Evolutionary conservation across 2,797 vertebrate genomes (phyloP).

Genomic region (Gambelia wislizenii): DNA sequence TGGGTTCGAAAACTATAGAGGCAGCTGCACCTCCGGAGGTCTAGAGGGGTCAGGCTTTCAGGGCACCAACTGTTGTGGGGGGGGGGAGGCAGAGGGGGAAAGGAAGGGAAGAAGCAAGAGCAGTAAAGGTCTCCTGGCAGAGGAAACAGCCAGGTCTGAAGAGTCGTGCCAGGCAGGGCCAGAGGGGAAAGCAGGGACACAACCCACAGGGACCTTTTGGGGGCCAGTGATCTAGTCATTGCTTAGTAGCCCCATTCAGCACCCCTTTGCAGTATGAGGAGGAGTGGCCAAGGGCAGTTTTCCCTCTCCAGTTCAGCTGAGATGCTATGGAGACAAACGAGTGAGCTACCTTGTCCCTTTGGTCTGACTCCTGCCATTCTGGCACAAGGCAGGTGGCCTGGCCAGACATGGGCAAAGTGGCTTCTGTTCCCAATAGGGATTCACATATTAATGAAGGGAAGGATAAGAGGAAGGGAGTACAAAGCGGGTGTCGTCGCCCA

Average conservation of each 20-base stretch:
- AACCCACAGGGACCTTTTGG: neutral
- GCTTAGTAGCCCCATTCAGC: too few relatives aligned
- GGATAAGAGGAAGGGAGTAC: neutral
- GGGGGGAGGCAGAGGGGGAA: too few relatives aligned
- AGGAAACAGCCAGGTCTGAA: neutral
- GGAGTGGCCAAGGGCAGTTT: too few relatives aligned
- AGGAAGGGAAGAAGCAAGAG: neutral
- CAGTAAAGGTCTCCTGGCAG: neutral
- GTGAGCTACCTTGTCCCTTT: neutral
- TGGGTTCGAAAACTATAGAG: neutral
- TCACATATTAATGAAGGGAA: neutral
- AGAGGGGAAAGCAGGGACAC: neutral
- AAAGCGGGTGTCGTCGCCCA: too few relatives aligned
- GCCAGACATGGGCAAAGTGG: too few relatives aligned
- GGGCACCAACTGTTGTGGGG: neutral
- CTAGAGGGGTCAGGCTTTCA: neutral
- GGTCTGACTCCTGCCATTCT: too few relatives aligned
- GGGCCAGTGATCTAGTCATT: neutral
- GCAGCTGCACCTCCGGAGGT: constrained; percentile 9
- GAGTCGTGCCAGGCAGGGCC: neutral
- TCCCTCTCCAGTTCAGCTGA: rapidly evolving
- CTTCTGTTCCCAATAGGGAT: neutral
- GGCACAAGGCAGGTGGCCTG: too few relatives aligned
- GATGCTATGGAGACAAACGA: too few relatives aligned
- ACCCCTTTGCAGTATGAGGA: too few relatives aligned